Base-by-base conservation (phyloP, 2,797 vertebrate species). In the Jordanella pulchra region DNA sequence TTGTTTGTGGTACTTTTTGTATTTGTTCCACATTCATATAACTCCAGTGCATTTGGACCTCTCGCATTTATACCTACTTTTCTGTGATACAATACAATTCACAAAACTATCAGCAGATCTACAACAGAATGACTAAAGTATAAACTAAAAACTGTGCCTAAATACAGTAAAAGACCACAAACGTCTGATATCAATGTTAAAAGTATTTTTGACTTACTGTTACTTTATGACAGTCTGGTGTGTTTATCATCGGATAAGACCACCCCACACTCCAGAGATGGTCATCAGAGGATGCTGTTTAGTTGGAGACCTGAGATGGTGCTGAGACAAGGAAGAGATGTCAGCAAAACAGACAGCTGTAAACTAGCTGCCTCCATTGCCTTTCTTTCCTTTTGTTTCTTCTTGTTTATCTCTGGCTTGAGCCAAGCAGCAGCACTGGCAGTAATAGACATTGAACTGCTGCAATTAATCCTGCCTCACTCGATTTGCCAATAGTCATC, bases 401-500 rank as follows among this genome's bases (percentile, higher is more conserved):
- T 21, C 48, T 17, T 6, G 18, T 48, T 30, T 69, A 21, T 71
- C 69, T 67, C 30, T 64, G 75, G 56, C 69, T 72, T 78, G 71
- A 82, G 84, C 82, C 80, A 88, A n/a, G n/a, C n/a, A 88, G 87
- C 80, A 86, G 86, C 68, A 67, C 78, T 76, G 76, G 83, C 89
- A 82, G 88, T 91, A 94, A 92, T 76, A 76, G 84, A 90, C 67
- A 87, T 84, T 86, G 90, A 89, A n/a, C n/a, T n/a, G 90, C 92
- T 83, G 87, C 90, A 90, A 92, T 93, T 88, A 93, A 93, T 93
- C 87, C 91, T 80, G 77, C 84, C 68, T 69, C 71, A 77, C 85
- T 93, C 83, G 54, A 93, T 93, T 90, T 91, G 86, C 92, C 90
- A 87, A 92, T 90, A 92, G 87, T 83, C 82, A 74, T 83, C 87